Conservation (phyloP, 2,113 vertebrate species). For the Microtus montanus region DNA sequence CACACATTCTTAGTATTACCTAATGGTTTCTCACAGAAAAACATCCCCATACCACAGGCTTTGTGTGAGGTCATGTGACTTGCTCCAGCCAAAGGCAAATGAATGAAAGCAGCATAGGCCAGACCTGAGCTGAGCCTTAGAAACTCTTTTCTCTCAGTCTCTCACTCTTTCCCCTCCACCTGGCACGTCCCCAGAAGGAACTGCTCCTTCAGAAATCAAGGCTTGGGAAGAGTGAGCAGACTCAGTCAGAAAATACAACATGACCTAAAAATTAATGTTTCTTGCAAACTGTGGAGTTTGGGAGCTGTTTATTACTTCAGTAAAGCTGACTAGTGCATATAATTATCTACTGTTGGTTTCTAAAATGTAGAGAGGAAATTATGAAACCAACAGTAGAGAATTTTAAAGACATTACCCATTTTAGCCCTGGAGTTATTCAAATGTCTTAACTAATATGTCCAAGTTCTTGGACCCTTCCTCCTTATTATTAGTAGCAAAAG, state of each 20-base stretch:
- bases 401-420: neutral
- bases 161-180: neutral
- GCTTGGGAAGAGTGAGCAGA: neutral
- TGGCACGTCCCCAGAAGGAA: neutral
- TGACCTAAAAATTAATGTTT: conserved; percentile 25
- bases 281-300: conserved; percentile 2
- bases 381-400: neutral
- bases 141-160: neutral
- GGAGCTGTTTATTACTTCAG: conserved; percentile 14
- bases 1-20: neutral
- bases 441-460: neutral
- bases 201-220: neutral
- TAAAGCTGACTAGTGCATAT: conserved; percentile 18
- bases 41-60: neutral
- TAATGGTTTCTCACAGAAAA: neutral
- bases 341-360: no score
- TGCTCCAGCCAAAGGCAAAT: neutral
- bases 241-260: neutral
- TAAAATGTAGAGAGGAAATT: conserved; percentile 33
- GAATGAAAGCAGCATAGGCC: neutral
- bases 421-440: neutral
- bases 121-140: neutral
- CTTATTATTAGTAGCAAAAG: neutral
- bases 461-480: neutral
- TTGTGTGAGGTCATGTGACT: neutral